Evolutionary conservation across 2,888 invertebrate species (phyloP).

Genomic region (Chalcis sispes): DNA sequence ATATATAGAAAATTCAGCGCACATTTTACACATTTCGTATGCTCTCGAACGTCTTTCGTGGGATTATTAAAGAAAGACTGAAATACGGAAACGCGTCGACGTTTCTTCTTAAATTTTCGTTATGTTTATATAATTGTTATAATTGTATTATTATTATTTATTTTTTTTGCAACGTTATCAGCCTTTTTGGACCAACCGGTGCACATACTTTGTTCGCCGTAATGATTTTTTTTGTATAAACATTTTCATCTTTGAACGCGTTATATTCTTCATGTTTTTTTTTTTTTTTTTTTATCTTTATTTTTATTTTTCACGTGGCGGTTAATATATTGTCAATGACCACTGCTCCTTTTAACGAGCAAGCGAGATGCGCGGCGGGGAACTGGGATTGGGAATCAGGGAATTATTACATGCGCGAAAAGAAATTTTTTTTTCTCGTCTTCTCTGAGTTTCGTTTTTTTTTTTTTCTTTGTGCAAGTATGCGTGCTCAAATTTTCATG

Average conservation of each 20-base stretch:
- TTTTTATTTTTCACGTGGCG: constrained; percentile 49
- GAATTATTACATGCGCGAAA: constrained; percentile 23
- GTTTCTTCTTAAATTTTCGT: not conserved
- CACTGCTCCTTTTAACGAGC: constrained; percentile 49
- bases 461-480: constrained; percentile 13
- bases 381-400: too few relatives aligned
- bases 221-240: not conserved
- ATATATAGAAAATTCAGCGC: constrained; percentile 55
- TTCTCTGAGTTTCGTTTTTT: not conserved
- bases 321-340: constrained; percentile 55
- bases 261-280: constrained; percentile 16
- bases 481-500: constrained; percentile 12
- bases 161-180: constrained; percentile 54
- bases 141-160: constrained; percentile 1
- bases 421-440: constrained; percentile 13
- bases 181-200: constrained; percentile 49
- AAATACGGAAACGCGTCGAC: constrained; percentile 16
- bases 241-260: constrained; percentile 2
- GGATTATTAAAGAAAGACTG: constrained; percentile 47
- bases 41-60: constrained; percentile 33
- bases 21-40: constrained; percentile 48
- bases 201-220: constrained; percentile 13
- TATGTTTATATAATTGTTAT: too few relatives aligned
- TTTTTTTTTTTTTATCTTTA: constrained; percentile 13
- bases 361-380: constrained; percentile 44